Conservation (phyloP, 2,797 vertebrate species). For the Takifugu ocellatus region DNA sequence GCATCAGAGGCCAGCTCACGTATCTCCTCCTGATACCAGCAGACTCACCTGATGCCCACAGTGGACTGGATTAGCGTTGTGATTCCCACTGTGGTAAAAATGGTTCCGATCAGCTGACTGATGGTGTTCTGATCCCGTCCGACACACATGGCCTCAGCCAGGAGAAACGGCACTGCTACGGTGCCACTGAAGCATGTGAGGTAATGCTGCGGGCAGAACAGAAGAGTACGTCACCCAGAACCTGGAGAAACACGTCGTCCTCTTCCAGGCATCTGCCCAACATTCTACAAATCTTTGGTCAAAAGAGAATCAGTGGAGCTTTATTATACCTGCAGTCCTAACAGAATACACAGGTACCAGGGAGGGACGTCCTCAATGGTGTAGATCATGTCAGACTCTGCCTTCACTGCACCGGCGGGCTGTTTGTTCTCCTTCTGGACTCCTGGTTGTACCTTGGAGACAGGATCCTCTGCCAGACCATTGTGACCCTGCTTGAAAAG, state of each 20-base stretch:
- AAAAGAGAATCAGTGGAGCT: not conserved
- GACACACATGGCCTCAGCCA: constrained; percentile 92
- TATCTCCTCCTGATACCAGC: not conserved
- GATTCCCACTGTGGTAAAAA: constrained; percentile 92
- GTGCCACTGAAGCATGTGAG: constrained; percentile 97
- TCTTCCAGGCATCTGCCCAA: too few relatives aligned
- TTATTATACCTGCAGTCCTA: constrained; percentile 87
- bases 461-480: constrained; percentile 11
- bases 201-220: constrained; percentile 83
- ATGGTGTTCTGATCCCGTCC: constrained; percentile 88
- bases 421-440: not conserved
- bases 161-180: constrained; percentile 90
- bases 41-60: constrained; percentile 83
- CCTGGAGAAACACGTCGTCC: too few relatives aligned
- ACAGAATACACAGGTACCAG: constrained; percentile 91
- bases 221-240: too few relatives aligned
- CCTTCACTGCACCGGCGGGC: constrained; percentile 10
- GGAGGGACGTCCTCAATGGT: constrained; percentile 90
- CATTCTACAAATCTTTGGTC: not conserved
- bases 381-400: constrained; percentile 88
- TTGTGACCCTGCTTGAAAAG: constrained; percentile 32
- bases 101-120: constrained; percentile 93
- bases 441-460: constrained; percentile 9
- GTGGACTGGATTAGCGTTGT: constrained; percentile 96
- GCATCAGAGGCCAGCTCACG: constrained; percentile 64